Evolutionary conservation across 1,140 invertebrate species (phyloP), one percentile per base, ranked within the genome.

Genomic region (Formica exsecta): DNA sequence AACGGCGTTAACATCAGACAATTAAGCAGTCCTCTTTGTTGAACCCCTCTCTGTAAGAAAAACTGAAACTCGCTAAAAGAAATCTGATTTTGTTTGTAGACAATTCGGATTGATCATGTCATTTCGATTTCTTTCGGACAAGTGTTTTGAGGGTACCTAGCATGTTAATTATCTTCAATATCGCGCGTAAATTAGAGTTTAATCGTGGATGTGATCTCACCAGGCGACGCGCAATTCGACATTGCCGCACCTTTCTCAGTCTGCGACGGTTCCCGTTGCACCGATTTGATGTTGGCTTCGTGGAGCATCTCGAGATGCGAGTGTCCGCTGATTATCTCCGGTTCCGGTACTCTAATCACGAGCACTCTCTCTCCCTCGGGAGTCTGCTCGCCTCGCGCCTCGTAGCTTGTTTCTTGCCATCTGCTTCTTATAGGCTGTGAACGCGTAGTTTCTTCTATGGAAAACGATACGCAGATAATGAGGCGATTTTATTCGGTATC

Each of bases 291-390:
- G 68, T 92, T 93, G 25, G 92, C 90, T 85, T 94, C 92, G 61
- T 94, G 94, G 75, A 94, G 90, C 65, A 94, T 90, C 66, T 95
- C 94, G 70, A 94, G 87, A 89, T 94, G 93, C n/a, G 94, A 88
- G 89, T 94, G 93, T 41, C 93, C 87, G 65, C 91, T 92, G 75
- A 94, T 92, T 64, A 94, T 87, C 92, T 95, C 94, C 29, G 94
- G 93, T 80, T 95, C 94, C 54, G 94, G 94, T 66, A 95, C 93
- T 91, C 94, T 92, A 71, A 95, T 94, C 59, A 94, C 90, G 19
- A 94, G 89, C 13, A 94, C 92, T 38, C 93, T 90, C 25, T 95
- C 93, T 38, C 93, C 91, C n/a, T 95, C 93, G 8, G 89, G 74
- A 70, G 87, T 90, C 62, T 90, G 90, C 32, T 91, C 88, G 13